Percentiles rank a stretch among this genome's conserved stretches.
Evolutionary conservation across 2,797 vertebrate species (phyloP).

Genomic region (Diceros bicornis): DNA sequence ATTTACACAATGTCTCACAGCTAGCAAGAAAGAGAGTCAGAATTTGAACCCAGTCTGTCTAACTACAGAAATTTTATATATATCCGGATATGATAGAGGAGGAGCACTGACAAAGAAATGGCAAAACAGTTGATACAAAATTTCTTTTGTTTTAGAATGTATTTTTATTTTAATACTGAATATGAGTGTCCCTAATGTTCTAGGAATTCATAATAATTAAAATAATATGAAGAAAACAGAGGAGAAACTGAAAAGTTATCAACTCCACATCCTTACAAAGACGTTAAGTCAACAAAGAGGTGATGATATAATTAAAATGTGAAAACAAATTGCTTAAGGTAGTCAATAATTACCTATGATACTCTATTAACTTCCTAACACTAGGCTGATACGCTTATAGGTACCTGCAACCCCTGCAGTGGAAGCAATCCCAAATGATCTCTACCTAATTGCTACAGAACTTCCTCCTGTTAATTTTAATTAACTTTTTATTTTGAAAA

Average conservation of each 20-base stretch:
- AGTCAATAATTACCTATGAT: slow-evolving; percentile 4
- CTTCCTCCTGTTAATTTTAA: slow-evolving; percentile 15
- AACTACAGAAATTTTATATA: not conserved
- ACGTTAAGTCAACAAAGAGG: slow-evolving; percentile 22
- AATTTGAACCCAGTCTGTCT: not conserved
- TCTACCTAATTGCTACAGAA: slow-evolving; percentile 36
- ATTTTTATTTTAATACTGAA: slow-evolving; percentile 53
- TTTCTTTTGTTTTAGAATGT: slow-evolving; percentile 15
- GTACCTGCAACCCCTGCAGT: not conserved
- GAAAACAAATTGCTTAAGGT: slow-evolving; percentile 33
- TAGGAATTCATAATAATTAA: slow-evolving; percentile 20
- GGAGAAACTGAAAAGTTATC: not conserved
- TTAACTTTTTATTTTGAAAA: slow-evolving; percentile 6
- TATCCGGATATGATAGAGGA: not conserved
- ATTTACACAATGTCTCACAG: not conserved
- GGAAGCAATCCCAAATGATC: not conserved
- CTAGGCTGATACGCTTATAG: not conserved
- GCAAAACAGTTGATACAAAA: not conserved
- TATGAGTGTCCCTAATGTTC: not conserved
- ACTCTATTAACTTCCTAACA: not conserved
- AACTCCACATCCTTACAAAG: not conserved
- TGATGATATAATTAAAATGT: slow-evolving; percentile 25
- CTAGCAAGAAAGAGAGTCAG: not conserved
- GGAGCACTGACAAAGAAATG: not conserved
- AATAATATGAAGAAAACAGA: slow-evolving; percentile 35